phyloP scores from a whole-genome alignment of 2,888 invertebrate species.

The Scaptomyza reducta region DNA sequence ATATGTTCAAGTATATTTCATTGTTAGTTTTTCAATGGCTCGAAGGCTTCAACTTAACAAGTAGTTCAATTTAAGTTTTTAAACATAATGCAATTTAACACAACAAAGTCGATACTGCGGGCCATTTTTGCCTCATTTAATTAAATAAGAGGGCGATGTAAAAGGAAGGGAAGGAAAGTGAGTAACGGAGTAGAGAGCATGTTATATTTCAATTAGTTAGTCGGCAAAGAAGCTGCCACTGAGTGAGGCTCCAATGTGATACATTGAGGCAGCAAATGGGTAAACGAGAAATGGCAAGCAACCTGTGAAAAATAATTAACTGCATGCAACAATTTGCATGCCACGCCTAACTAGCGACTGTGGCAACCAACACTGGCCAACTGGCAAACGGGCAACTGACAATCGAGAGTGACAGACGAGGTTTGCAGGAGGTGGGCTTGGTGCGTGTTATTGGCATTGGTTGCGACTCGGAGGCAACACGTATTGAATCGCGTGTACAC shows the following conservation, averaged over 20 bases:
- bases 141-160: constrained; percentile 31
- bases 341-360: constrained; percentile 63
- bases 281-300: constrained; percentile 36
- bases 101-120: constrained; percentile 37
- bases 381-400: constrained; percentile 6
- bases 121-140: constrained; percentile 65
- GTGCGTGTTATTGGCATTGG: neutral
- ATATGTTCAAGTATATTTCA: constrained; percentile 6
- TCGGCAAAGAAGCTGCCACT: constrained; percentile 42
- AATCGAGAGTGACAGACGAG: constrained; percentile 56
- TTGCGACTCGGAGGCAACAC: constrained; percentile 11
- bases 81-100: constrained; percentile 36
- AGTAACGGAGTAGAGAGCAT: constrained; percentile 23
- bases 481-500: constrained; percentile 35
- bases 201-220: constrained; percentile 77
- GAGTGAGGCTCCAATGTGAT: constrained; percentile 13
- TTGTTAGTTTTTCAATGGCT: constrained; percentile 12
- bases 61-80: constrained; percentile 25
- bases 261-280: constrained; percentile 7
- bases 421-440: neutral
- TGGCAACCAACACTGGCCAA: constrained; percentile 22
- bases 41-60: neutral
- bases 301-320: constrained; percentile 78
- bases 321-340: constrained; percentile 78
- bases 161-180: too few species aligned